phyloP scores from a whole-genome alignment of 2,797 vertebrate species.

The Halcyon chelicuti region DNA sequence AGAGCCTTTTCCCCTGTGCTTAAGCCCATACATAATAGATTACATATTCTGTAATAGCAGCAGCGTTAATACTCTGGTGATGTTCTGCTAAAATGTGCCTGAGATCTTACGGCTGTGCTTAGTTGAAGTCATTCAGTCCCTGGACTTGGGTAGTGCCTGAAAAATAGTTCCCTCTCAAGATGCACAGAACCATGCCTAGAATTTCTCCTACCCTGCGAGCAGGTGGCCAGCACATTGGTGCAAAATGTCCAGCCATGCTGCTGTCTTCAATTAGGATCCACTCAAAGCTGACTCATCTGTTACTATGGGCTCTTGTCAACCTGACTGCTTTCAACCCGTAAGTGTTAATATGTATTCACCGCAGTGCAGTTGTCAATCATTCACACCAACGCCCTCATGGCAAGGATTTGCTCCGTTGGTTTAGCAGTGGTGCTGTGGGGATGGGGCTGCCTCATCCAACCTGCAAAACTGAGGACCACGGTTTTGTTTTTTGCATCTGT shows the following conservation, averaged over 20 bases:
- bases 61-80: not conserved
- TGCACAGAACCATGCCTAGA: not conserved
- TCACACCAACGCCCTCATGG: conserved; percentile 12
- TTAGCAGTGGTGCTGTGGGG: not conserved
- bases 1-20: conserved; percentile 31
- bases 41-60: not conserved
- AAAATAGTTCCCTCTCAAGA: conserved; percentile 25
- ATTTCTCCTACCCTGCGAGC: not conserved
- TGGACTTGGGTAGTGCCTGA: conserved; percentile 5
- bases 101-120: not conserved
- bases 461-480: not conserved
- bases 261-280: conserved; percentile 54
- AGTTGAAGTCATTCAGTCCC: conserved; percentile 2
- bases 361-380: not conserved
- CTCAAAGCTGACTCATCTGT: conserved; percentile 23
- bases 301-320: conserved; percentile 45
- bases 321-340: not conserved
- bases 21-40: conserved; percentile 25
- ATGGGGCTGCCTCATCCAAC: conserved; percentile 15
- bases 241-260: conserved; percentile 7
- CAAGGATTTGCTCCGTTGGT: not conserved
- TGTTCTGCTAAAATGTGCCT: conserved; percentile 41
- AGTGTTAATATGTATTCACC: conserved; percentile 38
- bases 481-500: conserved; percentile 57
- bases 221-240: conserved; percentile 71